Percentiles rank a stretch among this genome's conserved stretches.
phyloP scores from a whole-genome alignment of 2,888 invertebrate genomes.

The Laspeyria flexula region DNA sequence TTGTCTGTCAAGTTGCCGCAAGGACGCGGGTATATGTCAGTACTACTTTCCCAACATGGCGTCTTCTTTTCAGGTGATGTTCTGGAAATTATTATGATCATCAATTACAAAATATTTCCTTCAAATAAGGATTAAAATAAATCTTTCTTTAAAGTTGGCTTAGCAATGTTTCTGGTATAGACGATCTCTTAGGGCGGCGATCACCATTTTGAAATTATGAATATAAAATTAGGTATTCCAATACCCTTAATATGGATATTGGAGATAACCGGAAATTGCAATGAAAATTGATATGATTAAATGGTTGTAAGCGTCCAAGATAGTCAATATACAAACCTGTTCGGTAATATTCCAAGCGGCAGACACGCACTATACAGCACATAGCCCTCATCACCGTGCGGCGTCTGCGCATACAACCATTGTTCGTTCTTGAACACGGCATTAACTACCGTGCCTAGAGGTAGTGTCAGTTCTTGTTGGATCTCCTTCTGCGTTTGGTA shows the following conservation, averaged over 20 bases:
- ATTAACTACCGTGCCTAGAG: slow-evolving; percentile 94
- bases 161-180: too few relatives aligned
- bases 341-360: slow-evolving; percentile 91
- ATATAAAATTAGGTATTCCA: too few relatives aligned
- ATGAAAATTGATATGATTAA: too few relatives aligned
- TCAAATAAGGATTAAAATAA: too few relatives aligned
- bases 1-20: slow-evolving; percentile 93
- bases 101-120: too few relatives aligned
- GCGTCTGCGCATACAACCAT: slow-evolving; percentile 94
- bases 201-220: too few relatives aligned
- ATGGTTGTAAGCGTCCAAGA: background rate
- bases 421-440: slow-evolving; percentile 94
- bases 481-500: slow-evolving; percentile 91
- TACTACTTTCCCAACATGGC: slow-evolving; percentile 93
- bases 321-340: slow-evolving; percentile 52
- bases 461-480: slow-evolving; percentile 89
- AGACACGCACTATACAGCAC: slow-evolving; percentile 91
- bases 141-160: too few relatives aligned
- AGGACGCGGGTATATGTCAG: slow-evolving; percentile 92
- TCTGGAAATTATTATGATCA: slow-evolving; percentile 54
- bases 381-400: slow-evolving; percentile 94
- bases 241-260: too few relatives aligned
- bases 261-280: too few relatives aligned
- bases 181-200: too few relatives aligned
- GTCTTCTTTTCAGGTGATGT: slow-evolving; percentile 85